These are phyloP conservation scores for Chelmon rostratus DNA, from an alignment of 2,797 vertebrate species.

Conservation along the genomic window DNA sequence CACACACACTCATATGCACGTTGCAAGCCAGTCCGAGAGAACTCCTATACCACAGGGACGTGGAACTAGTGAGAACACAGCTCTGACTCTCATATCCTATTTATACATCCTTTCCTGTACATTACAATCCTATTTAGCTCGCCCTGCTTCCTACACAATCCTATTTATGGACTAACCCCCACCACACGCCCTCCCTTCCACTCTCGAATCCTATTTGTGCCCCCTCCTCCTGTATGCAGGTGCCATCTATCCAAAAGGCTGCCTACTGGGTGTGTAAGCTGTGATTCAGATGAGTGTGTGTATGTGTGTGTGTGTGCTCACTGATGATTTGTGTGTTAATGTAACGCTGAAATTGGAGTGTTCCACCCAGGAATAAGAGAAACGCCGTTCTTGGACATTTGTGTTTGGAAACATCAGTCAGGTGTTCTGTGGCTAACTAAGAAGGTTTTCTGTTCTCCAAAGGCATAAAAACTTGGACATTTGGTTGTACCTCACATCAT, in stretches of 20 bases:
- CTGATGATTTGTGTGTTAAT: conserved; percentile 76
- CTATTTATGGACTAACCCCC: conserved; percentile 80
- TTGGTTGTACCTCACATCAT: conserved; percentile 29
- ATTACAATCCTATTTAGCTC: conserved; percentile 86
- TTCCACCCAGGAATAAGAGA: conserved; percentile 65
- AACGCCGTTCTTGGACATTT: conserved; percentile 58
- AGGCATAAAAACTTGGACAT: conserved; percentile 26
- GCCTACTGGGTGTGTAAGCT: conserved; percentile 70
- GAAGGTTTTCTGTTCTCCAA: conserved; percentile 33
- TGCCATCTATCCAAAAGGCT: conserved; percentile 81
- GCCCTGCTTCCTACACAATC: conserved; percentile 83
- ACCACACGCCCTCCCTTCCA: conserved; percentile 48
- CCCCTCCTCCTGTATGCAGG: conserved; percentile 81
- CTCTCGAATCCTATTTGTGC: conserved; percentile 82
- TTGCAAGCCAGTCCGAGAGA: conserved; percentile 61
- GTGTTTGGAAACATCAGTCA: conserved; percentile 62
- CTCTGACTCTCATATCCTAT: conserved; percentile 83
- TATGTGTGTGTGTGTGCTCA: conserved; percentile 47
- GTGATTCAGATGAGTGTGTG: conserved; percentile 55
- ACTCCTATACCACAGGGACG: conserved; percentile 75
- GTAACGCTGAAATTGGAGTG: conserved; percentile 78
- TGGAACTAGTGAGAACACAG: conserved; percentile 80
- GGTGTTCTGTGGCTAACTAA: conserved; percentile 40
- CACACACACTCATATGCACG: conserved; percentile 33
- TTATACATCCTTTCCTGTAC: conserved; percentile 83